Base-by-base conservation (phyloP, 1,140 invertebrate species). In the Bombus polaris region DNA sequence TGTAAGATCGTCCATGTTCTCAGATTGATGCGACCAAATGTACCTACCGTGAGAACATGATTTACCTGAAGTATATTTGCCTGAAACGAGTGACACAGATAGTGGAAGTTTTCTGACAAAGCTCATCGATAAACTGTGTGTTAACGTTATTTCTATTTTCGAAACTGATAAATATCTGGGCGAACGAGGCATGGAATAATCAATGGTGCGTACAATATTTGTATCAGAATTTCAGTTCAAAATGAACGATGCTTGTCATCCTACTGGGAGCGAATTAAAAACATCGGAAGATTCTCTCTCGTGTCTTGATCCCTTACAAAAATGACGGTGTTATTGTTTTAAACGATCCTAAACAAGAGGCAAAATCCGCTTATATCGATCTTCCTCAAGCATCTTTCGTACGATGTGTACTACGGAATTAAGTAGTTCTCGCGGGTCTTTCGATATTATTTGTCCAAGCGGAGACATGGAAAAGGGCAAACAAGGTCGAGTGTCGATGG, bases 381-480 rank as follows among this genome's bases (percentile, higher is more conserved):
- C 32, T 53, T 28, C 42, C 1, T 2, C 59, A 15, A 53, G 28
- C 53, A 57, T 37, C 35, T 76, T 76, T 28, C 25, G 32, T 37
- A 37, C 32, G 18, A 3, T 39, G 42, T 80, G 79, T 80, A 84
- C 76, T 39, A 65, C 62, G 53, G 68, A 84, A 84, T 80, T 84
- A 79, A 84, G 37, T 66, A 53, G 8, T 80, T 79, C 66, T 83
- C 35, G 32, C 65, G 44, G 74, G 9, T 71, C 37, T 53, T 73
- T 15, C n/a, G 77, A 85, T 74, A 68, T 81, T 81, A 81, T 85
- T 85, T 85, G 83, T 85, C 84, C n/a, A 62, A 25, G 13, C 35
- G 18, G 32, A 42, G 57, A n/a, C 37, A 42, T 18, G 71, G 42
- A 82, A 83, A 83, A 83, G 65, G 75, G 68, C 81, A 81, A 90